Conservation (phyloP, 1,140 invertebrate species). For the Calephelis nemesis region DNA sequence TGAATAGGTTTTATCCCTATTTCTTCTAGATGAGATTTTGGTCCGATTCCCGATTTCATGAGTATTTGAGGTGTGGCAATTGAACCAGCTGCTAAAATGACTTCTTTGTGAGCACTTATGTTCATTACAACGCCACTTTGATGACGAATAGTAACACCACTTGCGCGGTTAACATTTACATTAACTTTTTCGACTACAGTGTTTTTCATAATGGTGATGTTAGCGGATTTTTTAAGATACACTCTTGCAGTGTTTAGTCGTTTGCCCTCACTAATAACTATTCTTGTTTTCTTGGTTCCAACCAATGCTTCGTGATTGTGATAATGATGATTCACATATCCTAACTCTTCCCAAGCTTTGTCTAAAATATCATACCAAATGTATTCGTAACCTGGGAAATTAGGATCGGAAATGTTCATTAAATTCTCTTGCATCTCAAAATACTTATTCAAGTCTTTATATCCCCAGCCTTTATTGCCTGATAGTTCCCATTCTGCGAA, state of each 20-base stretch:
- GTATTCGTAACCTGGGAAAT: slow-evolving; percentile 34
- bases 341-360: slow-evolving; percentile 53
- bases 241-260: slow-evolving; percentile 81
- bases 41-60: slow-evolving; percentile 73
- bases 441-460: slow-evolving; percentile 82
- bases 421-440: slow-evolving; percentile 75
- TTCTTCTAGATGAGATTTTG: slow-evolving; percentile 58
- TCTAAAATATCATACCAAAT: slow-evolving; percentile 61
- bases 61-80: slow-evolving; percentile 79
- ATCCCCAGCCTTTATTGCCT: slow-evolving; percentile 82
- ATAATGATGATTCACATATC: slow-evolving; percentile 38
- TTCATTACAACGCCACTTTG: slow-evolving; percentile 40
- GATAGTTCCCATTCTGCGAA: slow-evolving; percentile 82
- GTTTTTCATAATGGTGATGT: slow-evolving; percentile 74
- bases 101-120: slow-evolving; percentile 74
- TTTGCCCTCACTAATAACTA: slow-evolving; percentile 76
- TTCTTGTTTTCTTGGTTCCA: slow-evolving; percentile 62
- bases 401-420: slow-evolving; percentile 36
- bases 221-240: slow-evolving; percentile 82
- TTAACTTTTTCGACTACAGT: slow-evolving; percentile 49
- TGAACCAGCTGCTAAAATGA: slow-evolving; percentile 79
- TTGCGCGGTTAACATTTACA: slow-evolving; percentile 51
- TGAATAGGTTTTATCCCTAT: slow-evolving; percentile 72
- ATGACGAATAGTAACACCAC: slow-evolving; percentile 58
- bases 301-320: slow-evolving; percentile 59